These are phyloP conservation scores for Oncorhynchus tshawytscha DNA, from an alignment of 2,113 vertebrate species.

Conservation along the genomic window DNA sequence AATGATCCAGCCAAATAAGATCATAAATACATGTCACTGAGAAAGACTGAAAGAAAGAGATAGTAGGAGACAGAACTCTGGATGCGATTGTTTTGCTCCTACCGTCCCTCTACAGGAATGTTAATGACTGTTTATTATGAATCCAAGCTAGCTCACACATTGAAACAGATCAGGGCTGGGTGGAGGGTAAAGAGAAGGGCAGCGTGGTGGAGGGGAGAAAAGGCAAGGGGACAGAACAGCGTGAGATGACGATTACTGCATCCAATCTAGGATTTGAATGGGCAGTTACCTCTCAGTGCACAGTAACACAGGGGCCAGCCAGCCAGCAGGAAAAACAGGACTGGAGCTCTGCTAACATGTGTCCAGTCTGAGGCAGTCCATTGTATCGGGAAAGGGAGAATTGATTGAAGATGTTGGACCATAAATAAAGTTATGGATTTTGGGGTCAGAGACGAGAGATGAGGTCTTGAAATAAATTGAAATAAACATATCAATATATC, in stretches of 20 bases:
- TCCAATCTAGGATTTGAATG: conserved; percentile 52
- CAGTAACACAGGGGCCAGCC: conserved; percentile 37
- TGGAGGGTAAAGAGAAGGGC: conserved; percentile 1
- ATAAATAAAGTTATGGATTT: conserved; percentile 75
- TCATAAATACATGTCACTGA: conserved; percentile 10
- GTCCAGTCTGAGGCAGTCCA: conserved; percentile 63
- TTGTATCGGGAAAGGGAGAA: conserved; percentile 41
- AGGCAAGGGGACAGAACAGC: conserved; percentile 24
- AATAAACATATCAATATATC: conserved; percentile 77
- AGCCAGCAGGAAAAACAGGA: background rate
- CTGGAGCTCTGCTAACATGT: conserved; percentile 52
- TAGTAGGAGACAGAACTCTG: background rate
- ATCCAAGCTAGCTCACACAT: conserved; percentile 44
- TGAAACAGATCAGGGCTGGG: conserved; percentile 7
- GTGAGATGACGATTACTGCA: conserved; percentile 43
- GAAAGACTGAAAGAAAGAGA: conserved; percentile 18
- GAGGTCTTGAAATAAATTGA: conserved; percentile 75
- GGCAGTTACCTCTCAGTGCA: conserved; percentile 53
- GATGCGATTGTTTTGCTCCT: background rate
- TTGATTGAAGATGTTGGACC: conserved; percentile 73
- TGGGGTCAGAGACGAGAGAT: conserved; percentile 67
- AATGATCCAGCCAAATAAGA: conserved; percentile 44
- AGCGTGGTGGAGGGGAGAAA: background rate
- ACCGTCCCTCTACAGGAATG: too few species aligned
- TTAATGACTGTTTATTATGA: conserved; percentile 12